Percentiles rank a stretch among this genome's conserved stretches.
phyloP scores from a whole-genome alignment of 1,140 invertebrate genomes.

The Cyrtorhinus lividipennis region DNA sequence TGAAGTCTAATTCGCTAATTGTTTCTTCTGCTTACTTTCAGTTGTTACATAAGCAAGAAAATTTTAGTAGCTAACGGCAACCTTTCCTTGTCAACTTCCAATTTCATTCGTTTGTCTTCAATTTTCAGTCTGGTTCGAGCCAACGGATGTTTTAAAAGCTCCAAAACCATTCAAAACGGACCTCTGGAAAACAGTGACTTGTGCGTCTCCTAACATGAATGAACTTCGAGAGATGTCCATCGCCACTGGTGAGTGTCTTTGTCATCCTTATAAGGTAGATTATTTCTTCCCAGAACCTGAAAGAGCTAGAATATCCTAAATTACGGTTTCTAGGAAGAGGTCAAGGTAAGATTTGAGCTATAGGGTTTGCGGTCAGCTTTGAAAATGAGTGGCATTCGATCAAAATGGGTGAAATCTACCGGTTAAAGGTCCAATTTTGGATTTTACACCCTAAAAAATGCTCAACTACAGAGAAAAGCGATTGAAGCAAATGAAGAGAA shows the following conservation, averaged over 20 bases:
- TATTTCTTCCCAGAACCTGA: no score
- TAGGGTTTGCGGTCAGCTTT: no score
- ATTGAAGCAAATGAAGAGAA: no score
- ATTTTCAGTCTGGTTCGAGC: conserved; percentile 50
- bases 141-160: conserved; percentile 45
- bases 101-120: conserved; percentile 17
- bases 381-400: no score
- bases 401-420: no score
- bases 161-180: conserved; percentile 37
- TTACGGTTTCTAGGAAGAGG: no score
- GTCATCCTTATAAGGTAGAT: no score
- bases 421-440: no score
- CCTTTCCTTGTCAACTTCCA: neutral
- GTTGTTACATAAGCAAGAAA: neutral
- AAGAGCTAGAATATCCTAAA: no score
- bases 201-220: conserved; percentile 53
- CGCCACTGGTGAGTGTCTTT: conserved; percentile 14
- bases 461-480: no score
- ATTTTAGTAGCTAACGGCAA: neutral
- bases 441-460: no score
- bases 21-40: neutral
- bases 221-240: conserved; percentile 45
- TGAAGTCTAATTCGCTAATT: neutral
- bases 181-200: conserved; percentile 36
- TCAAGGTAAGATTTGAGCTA: no score